These are phyloP conservation scores for Spodoptera litura DNA, from an alignment of 1,140 invertebrate species.

Conservation along the genomic window DNA sequence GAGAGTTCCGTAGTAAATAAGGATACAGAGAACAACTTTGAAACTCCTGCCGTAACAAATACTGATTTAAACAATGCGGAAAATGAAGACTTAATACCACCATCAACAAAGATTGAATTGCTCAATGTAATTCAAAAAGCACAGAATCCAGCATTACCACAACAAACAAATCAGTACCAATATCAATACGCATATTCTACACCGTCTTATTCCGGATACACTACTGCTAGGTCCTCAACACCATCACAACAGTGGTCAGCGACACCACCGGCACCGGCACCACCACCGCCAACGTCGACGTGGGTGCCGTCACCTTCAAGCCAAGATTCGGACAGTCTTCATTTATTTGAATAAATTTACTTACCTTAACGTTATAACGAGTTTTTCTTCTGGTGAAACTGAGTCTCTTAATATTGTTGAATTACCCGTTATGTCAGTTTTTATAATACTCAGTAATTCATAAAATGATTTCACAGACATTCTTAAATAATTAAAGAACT, in stretches of 20 bases:
- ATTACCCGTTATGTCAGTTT: background rate
- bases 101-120: conserved; percentile 27
- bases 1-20: too few species aligned
- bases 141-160: conserved; percentile 5
- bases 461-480: too few species aligned
- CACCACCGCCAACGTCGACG: background rate
- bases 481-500: too few species aligned
- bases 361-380: too few species aligned
- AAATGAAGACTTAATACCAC: conserved; percentile 5
- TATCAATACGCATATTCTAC: background rate
- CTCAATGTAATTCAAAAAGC: background rate
- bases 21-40: too few species aligned
- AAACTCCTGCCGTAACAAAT: too few species aligned
- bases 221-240: background rate
- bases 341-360: background rate
- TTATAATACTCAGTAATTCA: too few species aligned
- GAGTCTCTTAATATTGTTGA: conserved; percentile 9
- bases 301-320: background rate
- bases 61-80: background rate
- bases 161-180: background rate
- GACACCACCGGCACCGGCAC: too few species aligned
- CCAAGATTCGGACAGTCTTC: background rate
- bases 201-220: background rate
- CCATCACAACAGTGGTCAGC: background rate
- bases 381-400: background rate